These are phyloP conservation scores for Mesembrinibis cayennensis DNA, from an alignment of 2,113 vertebrate species.

Conservation along the genomic window DNA sequence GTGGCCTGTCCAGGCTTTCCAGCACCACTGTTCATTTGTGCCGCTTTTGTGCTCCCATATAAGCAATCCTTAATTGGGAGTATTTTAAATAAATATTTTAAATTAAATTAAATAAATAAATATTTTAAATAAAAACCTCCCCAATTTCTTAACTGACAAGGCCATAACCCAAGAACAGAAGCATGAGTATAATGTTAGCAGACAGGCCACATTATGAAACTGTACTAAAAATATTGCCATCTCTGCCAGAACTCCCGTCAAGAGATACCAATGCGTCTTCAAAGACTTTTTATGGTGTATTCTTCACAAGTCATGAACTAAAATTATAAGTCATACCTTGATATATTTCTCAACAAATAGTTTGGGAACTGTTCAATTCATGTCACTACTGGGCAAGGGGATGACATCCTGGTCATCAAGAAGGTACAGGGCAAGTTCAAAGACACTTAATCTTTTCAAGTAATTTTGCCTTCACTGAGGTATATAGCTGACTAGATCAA, in stretches of 20 bases:
- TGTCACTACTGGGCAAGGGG: background rate
- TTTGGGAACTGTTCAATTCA: background rate
- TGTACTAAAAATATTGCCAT: background rate
- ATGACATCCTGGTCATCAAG: background rate
- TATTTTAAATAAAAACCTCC: too few species aligned
- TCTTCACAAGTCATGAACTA: background rate
- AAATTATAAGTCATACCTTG: background rate
- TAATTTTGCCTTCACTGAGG: background rate
- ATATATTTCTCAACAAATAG: background rate
- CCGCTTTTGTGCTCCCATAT: background rate
- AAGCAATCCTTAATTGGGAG: background rate
- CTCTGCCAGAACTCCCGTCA: background rate
- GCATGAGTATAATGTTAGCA: background rate
- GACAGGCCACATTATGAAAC: background rate
- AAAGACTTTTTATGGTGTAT: background rate
- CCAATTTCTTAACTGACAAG: background rate
- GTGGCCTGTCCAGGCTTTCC: background rate
- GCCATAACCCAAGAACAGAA: background rate
- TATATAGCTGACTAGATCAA: background rate
- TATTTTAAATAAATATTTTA: too few species aligned
- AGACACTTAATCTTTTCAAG: background rate
- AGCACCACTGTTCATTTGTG: background rate
- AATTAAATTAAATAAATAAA: too few species aligned
- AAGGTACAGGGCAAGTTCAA: background rate
- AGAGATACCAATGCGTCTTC: accelerated